These are phyloP conservation scores for Sycophila sp. DNA, from an alignment of 1,140 invertebrate species.

Conservation along the genomic window DNA sequence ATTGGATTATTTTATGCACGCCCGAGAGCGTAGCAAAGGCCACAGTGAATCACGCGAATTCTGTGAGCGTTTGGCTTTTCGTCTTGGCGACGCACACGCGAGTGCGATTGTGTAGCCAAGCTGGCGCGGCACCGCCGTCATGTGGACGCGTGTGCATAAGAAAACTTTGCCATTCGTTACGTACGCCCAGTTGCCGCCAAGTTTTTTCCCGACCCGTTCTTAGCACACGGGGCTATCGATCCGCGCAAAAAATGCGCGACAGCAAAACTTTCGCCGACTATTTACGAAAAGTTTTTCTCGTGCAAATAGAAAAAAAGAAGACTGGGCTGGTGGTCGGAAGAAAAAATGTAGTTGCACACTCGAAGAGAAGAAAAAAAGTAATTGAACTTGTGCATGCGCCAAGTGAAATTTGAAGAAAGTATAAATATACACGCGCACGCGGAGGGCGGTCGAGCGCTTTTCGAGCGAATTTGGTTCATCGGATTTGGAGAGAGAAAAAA, in stretches of 20 bases:
- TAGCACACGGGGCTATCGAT: not conserved
- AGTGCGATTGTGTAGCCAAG: not conserved
- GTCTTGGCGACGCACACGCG: conserved; percentile 11
- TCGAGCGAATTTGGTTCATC: conserved; percentile 4
- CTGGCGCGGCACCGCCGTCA: not conserved
- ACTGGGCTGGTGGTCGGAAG: too few species aligned
- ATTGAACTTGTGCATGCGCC: too few species aligned
- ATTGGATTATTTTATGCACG: too few species aligned
- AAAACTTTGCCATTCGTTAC: not conserved
- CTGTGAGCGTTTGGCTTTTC: not conserved
- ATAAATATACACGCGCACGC: too few species aligned
- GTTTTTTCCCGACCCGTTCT: not conserved
- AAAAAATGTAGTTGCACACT: too few species aligned
- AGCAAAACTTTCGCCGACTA: not conserved
- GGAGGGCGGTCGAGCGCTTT: not conserved
- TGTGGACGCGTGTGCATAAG: not conserved
- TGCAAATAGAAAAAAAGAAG: not conserved
- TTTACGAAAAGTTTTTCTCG: too few species aligned
- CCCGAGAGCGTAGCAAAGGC: not conserved
- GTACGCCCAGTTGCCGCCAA: not conserved
- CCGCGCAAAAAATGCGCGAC: not conserved
- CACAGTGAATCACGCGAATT: not conserved
- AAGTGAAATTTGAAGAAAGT: too few species aligned
- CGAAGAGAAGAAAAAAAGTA: not conserved
- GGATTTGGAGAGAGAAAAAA: too few species aligned